Percentiles rank a stretch among this genome's conserved stretches.
Evolutionary conservation across 1,140 invertebrate species (phyloP).

Genomic region (Zaprionus nigranus): DNA sequence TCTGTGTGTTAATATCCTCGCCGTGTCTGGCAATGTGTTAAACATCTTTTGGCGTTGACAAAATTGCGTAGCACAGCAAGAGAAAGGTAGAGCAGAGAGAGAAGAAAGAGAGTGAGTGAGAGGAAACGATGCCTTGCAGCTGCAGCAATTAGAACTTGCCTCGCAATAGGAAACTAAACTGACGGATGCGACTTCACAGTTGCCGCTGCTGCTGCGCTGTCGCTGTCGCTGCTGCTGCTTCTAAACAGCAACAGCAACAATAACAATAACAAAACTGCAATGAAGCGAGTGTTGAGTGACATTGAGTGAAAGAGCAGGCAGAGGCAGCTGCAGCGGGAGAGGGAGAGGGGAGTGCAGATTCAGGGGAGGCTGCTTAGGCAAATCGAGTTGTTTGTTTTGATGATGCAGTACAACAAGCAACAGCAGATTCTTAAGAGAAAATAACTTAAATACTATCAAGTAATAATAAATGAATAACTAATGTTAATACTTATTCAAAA

Average conservation of each 20-base stretch:
- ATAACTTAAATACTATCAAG: not conserved
- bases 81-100: not conserved
- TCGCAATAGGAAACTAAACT: conserved; percentile 67
- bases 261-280: conserved; percentile 49
- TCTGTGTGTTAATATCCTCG: conserved; percentile 3
- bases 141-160: conserved; percentile 73
- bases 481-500: too few species aligned
- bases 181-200: conserved; percentile 62
- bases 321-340: not conserved
- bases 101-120: not conserved
- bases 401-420: not conserved
- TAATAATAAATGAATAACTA: too few species aligned
- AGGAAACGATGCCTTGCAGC: conserved; percentile 53
- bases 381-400: not conserved
- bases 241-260: conserved; percentile 19
- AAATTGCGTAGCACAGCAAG: conserved; percentile 57
- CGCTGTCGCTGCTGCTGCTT: conserved; percentile 36
- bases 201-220: conserved; percentile 23
- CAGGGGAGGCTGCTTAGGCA: conserved; percentile 4
- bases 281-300: conserved; percentile 10
- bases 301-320: conserved; percentile 43
- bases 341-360: too few species aligned
- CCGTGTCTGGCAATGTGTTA: conserved; percentile 68
- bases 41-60: conserved; percentile 80
- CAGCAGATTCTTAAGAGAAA: too few species aligned